Percentiles rank a stretch among this genome's conserved stretches.
Conservation (phyloP, 2,113 vertebrate genomes). For the Neomonachus schauinslandi region DNA sequence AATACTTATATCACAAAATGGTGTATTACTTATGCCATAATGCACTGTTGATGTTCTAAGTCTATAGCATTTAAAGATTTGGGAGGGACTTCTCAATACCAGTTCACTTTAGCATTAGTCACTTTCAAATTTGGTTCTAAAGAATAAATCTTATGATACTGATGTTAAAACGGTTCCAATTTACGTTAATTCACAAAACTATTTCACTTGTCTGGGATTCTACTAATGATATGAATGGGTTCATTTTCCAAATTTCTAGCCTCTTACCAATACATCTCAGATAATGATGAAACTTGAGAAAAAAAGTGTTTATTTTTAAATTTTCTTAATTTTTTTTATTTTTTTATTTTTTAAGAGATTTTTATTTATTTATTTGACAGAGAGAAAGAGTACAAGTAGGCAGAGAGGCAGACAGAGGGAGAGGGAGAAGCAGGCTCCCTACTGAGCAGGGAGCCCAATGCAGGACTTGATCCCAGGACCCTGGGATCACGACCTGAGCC, state of each 20-base stretch:
- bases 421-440: too few species aligned
- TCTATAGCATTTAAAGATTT: constrained; percentile 4
- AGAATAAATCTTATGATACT: constrained; percentile 29
- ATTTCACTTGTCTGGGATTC: constrained; percentile 41
- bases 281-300: constrained; percentile 21
- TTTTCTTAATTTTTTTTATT: neutral
- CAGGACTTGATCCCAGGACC: too few species aligned
- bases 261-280: neutral
- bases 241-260: constrained; percentile 24
- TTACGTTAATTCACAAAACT: constrained; percentile 38
- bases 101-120: constrained; percentile 23
- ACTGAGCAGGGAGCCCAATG: too few species aligned
- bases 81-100: neutral
- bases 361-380: too few species aligned
- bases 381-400: too few species aligned
- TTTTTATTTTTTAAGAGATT: too few species aligned
- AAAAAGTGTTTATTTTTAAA: constrained; percentile 10
- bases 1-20: constrained; percentile 10
- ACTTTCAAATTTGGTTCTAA: constrained; percentile 65
- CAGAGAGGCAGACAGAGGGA: too few species aligned
- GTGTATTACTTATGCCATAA: neutral
- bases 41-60: neutral
- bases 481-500: too few species aligned
- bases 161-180: constrained; percentile 52
- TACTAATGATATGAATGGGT: constrained; percentile 13